These are phyloP conservation scores for Formica exsecta DNA, from an alignment of 1,140 invertebrate genomes.

Conservation along the genomic window DNA sequence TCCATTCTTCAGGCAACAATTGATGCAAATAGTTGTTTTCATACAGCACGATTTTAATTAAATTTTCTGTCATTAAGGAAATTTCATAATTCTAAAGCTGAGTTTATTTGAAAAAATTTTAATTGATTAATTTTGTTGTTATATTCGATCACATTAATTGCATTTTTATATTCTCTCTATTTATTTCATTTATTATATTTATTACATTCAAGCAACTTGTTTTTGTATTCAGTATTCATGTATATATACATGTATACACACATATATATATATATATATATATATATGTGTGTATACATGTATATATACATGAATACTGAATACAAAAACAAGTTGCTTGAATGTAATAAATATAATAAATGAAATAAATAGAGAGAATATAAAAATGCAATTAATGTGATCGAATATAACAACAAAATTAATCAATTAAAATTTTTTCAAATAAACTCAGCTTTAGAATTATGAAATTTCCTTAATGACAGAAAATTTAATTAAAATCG, in stretches of 20 bases:
- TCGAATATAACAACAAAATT: background rate
- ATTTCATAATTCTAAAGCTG: background rate
- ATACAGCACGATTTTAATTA: constrained; percentile 11
- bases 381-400: background rate
- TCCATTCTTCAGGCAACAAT: background rate
- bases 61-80: background rate
- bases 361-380: background rate
- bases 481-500: constrained; percentile 12
- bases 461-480: background rate
- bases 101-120: background rate
- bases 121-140: background rate
- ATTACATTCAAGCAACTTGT: background rate
- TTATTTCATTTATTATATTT: constrained; percentile 8
- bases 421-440: background rate
- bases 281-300: too few relatives aligned
- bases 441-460: background rate
- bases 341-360: constrained; percentile 17
- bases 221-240: background rate
- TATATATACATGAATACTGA: background rate
- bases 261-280: too few relatives aligned
- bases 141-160: background rate
- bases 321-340: background rate
- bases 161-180: background rate
- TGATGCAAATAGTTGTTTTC: background rate
- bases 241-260: background rate